phyloP scores from a whole-genome alignment of 1,140 invertebrate species.

The Ephestia elutella region DNA sequence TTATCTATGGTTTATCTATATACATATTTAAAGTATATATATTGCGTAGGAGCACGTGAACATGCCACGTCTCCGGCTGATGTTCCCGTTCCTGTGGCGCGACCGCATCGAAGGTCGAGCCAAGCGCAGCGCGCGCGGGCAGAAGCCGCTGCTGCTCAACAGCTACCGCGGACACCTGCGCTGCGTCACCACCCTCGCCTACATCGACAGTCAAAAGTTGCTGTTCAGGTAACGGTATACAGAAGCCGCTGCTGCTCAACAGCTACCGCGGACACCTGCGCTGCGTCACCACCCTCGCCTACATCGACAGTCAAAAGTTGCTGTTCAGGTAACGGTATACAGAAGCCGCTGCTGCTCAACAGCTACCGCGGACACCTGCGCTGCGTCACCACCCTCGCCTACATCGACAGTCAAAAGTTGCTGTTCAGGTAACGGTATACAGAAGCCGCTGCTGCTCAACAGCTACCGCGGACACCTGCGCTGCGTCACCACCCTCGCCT shows the following conservation, averaged over 20 bases:
- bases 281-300: conserved; percentile 76
- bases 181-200: conserved; percentile 76
- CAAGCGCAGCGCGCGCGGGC: conserved; percentile 75
- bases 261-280: conserved; percentile 78
- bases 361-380: conserved; percentile 78
- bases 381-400: conserved; percentile 76
- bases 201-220: conserved; percentile 76
- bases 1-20: too few relatives aligned
- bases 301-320: conserved; percentile 76
- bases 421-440: conserved; percentile 76
- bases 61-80: conserved; percentile 76
- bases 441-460: conserved; percentile 78
- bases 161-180: conserved; percentile 78
- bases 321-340: conserved; percentile 76
- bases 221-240: conserved; percentile 76
- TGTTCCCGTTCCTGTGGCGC: conserved; percentile 82
- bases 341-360: conserved; percentile 78
- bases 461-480: conserved; percentile 78
- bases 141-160: conserved; percentile 78
- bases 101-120: conserved; percentile 78
- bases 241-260: conserved; percentile 78
- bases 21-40: too few relatives aligned
- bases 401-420: conserved; percentile 76
- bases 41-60: conserved; percentile 60
- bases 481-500: conserved; percentile 76